Conservation (phyloP, 1,140 invertebrate species). For the Penaeus japonicus region DNA sequence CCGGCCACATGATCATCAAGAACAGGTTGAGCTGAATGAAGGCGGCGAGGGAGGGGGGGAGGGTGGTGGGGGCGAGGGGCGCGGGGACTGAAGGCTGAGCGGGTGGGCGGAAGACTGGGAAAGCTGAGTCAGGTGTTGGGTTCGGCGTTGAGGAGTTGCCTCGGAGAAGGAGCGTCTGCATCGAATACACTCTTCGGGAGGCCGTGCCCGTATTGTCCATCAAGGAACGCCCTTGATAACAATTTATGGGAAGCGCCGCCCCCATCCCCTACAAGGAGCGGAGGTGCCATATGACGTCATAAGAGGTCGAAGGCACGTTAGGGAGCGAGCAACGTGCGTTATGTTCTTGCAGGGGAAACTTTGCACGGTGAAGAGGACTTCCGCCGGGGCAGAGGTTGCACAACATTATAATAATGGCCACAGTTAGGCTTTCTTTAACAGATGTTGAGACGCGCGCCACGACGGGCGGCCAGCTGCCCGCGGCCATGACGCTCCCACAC, state of each 20-base stretch:
- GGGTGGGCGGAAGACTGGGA: neutral
- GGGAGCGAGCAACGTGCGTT: neutral
- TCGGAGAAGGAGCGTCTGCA: neutral
- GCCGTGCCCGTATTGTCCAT: neutral
- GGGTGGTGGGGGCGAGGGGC: neutral
- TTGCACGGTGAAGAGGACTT: neutral
- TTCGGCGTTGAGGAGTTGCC: neutral
- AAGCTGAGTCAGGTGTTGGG: neutral
- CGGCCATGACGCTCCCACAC: neutral
- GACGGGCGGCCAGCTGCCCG: neutral
- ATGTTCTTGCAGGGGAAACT: neutral
- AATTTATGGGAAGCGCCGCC: neutral
- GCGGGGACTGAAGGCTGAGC: neutral
- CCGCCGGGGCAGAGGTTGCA: too few species aligned
- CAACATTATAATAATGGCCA: too few species aligned
- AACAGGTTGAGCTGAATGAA: neutral
- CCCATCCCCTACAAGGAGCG: neutral
- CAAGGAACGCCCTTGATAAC: too few species aligned
- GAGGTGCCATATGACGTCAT: constrained; percentile 17
- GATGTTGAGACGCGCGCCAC: neutral
- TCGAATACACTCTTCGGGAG: neutral
- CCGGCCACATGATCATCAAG: too few species aligned
- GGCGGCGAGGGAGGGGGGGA: neutral
- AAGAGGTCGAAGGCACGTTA: neutral
- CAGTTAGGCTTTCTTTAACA: too few species aligned